Conservation (phyloP, 2,797 vertebrate species). For the Menidia menidia region DNA sequence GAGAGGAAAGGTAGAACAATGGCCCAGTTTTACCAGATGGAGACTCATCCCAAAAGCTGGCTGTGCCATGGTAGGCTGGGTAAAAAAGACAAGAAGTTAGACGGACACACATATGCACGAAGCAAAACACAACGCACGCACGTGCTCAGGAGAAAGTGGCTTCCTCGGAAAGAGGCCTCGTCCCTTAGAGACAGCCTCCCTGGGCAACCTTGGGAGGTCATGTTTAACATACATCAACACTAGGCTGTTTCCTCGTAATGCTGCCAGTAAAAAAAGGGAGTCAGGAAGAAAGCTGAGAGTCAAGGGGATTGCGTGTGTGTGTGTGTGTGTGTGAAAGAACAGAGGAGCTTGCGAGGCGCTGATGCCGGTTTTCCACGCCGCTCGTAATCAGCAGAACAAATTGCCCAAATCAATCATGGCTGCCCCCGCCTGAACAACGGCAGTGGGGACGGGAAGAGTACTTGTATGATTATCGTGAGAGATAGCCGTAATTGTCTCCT, state of each 20-base stretch:
- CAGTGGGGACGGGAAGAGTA: conserved; percentile 70
- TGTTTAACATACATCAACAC: conserved; percentile 71
- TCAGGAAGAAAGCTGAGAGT: conserved; percentile 54
- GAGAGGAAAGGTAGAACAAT: conserved; percentile 47
- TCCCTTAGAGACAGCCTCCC: conserved; percentile 59
- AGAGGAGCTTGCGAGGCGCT: conserved; percentile 38
- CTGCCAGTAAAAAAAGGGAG: conserved; percentile 27
- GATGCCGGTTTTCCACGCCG: conserved; percentile 68
- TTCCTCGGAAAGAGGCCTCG: conserved; percentile 52
- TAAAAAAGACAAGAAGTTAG: conserved; percentile 83
- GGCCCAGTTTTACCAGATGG: conserved; percentile 85
- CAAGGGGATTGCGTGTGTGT: conserved; percentile 14
- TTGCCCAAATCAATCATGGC: conserved; percentile 87
- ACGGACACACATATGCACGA: conserved; percentile 68
- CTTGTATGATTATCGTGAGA: conserved; percentile 86
- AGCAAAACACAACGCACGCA: conserved; percentile 37
- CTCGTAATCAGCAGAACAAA: conserved; percentile 86
- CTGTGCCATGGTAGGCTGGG: conserved; percentile 78
- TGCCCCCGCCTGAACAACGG: conserved; percentile 67
- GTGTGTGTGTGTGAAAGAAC: conserved; percentile 34
- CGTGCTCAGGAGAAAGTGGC: conserved; percentile 43
- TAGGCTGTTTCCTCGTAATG: conserved; percentile 34
- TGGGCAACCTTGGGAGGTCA: conserved; percentile 64
- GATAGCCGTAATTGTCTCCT: conserved; percentile 85
- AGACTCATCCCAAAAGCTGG: conserved; percentile 81